These are phyloP conservation scores for Tauraco erythrolophus DNA, from an alignment of 2,113 vertebrate genomes.

Conservation along the genomic window DNA sequence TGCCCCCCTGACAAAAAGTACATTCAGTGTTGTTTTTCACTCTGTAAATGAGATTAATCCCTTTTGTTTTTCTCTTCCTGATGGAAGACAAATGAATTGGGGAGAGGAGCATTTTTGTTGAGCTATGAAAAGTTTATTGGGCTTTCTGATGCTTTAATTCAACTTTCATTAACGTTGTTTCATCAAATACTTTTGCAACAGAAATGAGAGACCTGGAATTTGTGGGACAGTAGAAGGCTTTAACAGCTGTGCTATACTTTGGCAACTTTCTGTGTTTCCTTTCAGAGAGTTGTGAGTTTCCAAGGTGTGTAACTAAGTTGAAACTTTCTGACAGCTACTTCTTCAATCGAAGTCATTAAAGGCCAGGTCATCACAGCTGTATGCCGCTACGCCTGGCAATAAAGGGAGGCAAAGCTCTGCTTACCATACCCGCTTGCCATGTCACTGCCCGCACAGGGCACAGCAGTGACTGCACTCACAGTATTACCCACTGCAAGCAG, in stretches of 20 bases:
- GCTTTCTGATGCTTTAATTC: conserved; percentile 56
- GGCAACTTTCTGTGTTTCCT: neutral
- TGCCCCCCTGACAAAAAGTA: conserved; percentile 43
- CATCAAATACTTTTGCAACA: neutral
- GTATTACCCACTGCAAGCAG: neutral
- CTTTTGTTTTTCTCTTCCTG: conserved; percentile 66
- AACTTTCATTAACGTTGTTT: conserved; percentile 34
- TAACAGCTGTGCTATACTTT: neutral
- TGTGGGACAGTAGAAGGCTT: neutral
- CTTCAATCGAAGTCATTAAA: neutral
- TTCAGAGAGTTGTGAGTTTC: neutral
- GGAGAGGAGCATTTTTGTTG: conserved; percentile 38
- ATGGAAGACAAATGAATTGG: conserved; percentile 55
- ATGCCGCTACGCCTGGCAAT: neutral
- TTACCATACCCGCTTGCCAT: neutral
- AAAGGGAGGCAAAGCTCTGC: neutral
- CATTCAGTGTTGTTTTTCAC: conserved; percentile 67
- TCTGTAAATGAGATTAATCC: conserved; percentile 76
- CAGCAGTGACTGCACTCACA: neutral
- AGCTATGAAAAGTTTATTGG: conserved; percentile 63
- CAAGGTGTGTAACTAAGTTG: neutral
- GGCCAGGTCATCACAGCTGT: neutral
- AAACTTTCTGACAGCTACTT: neutral
- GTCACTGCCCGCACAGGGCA: neutral
- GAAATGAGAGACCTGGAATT: conserved; percentile 1